Evolutionary conservation across 2,113 vertebrate genomes (phyloP), one percentile per base, ranked within the genome.

Genomic region (Caranx melampygus): DNA sequence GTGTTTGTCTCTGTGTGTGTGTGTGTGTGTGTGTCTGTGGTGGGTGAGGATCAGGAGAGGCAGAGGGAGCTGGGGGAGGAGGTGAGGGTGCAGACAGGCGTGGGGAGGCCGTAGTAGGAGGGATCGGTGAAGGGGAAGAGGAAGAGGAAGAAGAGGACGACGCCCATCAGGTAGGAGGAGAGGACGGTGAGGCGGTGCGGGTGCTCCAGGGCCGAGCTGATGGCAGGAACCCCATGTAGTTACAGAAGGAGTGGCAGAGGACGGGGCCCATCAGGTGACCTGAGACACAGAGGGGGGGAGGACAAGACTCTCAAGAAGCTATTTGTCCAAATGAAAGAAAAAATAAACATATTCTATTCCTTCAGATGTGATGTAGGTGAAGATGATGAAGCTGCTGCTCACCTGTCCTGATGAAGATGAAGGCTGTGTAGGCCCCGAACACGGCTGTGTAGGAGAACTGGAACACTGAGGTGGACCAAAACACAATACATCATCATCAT

Each of bases 371-470:
- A 26, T 26, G 26, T 26, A 9, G 20, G 13, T 26, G 60, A 7
- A n/a, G 20, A 45, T 18, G 11, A 55, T 42, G 40, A 45, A 81
- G 31, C 33, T 52, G 31, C 33, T 52, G 60, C 90, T 82, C 34
- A 97, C 97, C 97, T 93, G 97, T 98, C 72, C 97, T 94, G 89
- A 97, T 95, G 92, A 98, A 98, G 90, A 98, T 95, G 90, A 97
- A 97, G 15, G 97, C 97, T 3, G 96, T 97, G 89, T 97, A 97
- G 33, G 96, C 96, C 47, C 97, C 97, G 45, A 98, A 97, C 65
- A 98, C 96, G 0, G 96, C 96, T 0, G 97, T 97, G 93, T 98
- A 97, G 83, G 96, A 97, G 92, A 98, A 98, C 96, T 98, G 97
- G 89, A 98, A 98, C 72, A 94, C 97, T 98, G 94, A 31, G 82